Evolutionary conservation across 2,113 vertebrate species (phyloP).

Genomic region (Bagarius yarrelli): DNA sequence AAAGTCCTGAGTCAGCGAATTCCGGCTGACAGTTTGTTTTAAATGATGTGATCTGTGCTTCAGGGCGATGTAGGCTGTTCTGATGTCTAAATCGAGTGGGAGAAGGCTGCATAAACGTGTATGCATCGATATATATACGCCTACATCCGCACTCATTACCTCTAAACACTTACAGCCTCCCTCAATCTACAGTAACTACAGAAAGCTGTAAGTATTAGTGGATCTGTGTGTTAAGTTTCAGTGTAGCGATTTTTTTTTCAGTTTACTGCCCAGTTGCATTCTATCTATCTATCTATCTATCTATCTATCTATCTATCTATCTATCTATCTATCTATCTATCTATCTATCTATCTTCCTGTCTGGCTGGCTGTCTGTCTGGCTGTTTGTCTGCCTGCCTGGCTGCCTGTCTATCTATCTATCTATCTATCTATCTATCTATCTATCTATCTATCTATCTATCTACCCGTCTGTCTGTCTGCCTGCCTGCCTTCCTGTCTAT

Average conservation of each 20-base stretch:
- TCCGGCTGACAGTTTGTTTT: slow-evolving; percentile 8
- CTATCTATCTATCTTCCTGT: too few species aligned
- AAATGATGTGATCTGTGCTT: neutral
- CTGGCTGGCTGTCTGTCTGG: too few species aligned
- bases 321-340: too few species aligned
- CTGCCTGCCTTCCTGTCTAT: too few species aligned
- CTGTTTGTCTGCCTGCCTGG: too few species aligned
- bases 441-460: too few species aligned
- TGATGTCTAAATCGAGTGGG: neutral
- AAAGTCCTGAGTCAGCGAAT: slow-evolving; percentile 7
- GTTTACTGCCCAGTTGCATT: neutral
- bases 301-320: too few species aligned
- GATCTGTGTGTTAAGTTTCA: neutral
- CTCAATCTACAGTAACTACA: slow-evolving; percentile 26
- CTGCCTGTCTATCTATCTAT: too few species aligned
- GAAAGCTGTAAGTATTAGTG: slow-evolving; percentile 25
- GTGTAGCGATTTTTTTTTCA: slow-evolving; percentile 1
- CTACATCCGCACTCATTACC: neutral
- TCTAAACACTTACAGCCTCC: neutral
- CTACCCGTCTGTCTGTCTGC: too few species aligned
- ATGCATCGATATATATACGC: slow-evolving; percentile 1
- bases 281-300: too few species aligned
- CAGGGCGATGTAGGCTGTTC: neutral
- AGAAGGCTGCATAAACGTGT: neutral
- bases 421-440: too few species aligned